Evolutionary conservation across 2,113 vertebrate genomes (phyloP), one percentile per base, ranked within the genome.

Genomic region (Tupaia tana): DNA sequence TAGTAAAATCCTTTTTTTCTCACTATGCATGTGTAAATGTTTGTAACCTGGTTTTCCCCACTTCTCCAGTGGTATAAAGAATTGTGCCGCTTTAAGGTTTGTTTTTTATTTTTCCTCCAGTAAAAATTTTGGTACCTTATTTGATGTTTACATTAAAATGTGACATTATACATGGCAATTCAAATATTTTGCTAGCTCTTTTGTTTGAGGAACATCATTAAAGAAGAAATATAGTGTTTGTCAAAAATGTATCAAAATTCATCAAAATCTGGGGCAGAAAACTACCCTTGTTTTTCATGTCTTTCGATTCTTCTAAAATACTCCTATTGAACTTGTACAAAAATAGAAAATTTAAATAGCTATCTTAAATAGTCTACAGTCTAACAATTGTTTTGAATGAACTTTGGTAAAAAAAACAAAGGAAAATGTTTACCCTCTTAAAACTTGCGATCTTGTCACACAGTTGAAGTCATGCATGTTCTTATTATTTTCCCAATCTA

Each of bases 121-220:
- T 99, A 98, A 98, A 98, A 98, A 91, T 99, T 98, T 99, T 99
- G 98, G 98, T 99, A 99, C 99, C 99, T 99, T 99, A 99, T 99
- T 99, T 99, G 98, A 99, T 99, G 99, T 99, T 99, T 99, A 99
- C 99, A 99, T 99, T 99, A 99, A 99, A 99, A 99, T 99, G 99
- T 99, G 99, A 99, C 99, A 99, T 99, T 99, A 99, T 99, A 98
- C 98, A 98, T 98, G 98, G 98, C 99, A 98, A 98, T 98, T 99
- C 98, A 99, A 96, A 98, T 99, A 99, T 99, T 99, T 99, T 99
- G 99, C 98, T 99, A 99, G 99, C 98, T 98, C 98, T 98, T 98
- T 98, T 98, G 98, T 99, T 99, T 98, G 98, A 98, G 98, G 98
- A 98, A 98, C 98, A 99, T 98, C 98, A 98, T 98, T 99, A 98